These are phyloP conservation scores for Patella ulyssiponensis DNA, from an alignment of 2,888 invertebrate species.

Conservation along the genomic window DNA sequence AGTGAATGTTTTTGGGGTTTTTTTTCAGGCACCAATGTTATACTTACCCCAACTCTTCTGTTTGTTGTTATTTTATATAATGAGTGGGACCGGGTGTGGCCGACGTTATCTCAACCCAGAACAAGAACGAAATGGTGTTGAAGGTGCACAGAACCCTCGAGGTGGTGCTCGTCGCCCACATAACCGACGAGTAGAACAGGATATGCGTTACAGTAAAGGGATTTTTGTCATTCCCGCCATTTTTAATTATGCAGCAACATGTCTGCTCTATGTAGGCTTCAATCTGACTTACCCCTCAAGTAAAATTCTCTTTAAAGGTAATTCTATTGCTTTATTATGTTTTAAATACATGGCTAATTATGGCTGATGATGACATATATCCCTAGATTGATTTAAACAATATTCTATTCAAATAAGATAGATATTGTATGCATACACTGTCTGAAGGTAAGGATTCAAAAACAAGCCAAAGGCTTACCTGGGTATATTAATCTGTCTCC, in stretches of 20 bases:
- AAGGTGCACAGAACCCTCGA: background rate
- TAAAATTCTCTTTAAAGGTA: conserved; percentile 40
- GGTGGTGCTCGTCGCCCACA: background rate
- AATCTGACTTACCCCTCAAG: conserved; percentile 38
- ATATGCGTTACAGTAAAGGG: background rate
- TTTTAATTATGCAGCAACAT: conserved; percentile 28
- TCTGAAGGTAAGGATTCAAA: too few species aligned
- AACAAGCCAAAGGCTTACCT: too few species aligned
- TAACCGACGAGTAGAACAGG: background rate
- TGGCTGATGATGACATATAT: too few species aligned
- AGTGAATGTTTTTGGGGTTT: background rate
- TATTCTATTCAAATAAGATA: too few species aligned
- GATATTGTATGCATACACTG: too few species aligned
- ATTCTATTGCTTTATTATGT: too few species aligned
- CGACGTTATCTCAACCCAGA: too few species aligned
- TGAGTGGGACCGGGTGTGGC: background rate
- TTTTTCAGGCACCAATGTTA: background rate
- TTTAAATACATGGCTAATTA: too few species aligned
- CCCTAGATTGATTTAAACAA: too few species aligned
- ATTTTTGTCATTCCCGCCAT: conserved; percentile 34
- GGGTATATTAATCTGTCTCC: too few species aligned
- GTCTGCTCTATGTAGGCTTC: conserved; percentile 37
- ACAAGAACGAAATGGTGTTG: background rate
- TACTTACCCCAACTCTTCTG: background rate
- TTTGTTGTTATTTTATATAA: background rate